Percentiles rank a stretch among this genome's conserved stretches.
phyloP scores from a whole-genome alignment of 1,140 invertebrate species.

The Homalodisca vitripennis region DNA sequence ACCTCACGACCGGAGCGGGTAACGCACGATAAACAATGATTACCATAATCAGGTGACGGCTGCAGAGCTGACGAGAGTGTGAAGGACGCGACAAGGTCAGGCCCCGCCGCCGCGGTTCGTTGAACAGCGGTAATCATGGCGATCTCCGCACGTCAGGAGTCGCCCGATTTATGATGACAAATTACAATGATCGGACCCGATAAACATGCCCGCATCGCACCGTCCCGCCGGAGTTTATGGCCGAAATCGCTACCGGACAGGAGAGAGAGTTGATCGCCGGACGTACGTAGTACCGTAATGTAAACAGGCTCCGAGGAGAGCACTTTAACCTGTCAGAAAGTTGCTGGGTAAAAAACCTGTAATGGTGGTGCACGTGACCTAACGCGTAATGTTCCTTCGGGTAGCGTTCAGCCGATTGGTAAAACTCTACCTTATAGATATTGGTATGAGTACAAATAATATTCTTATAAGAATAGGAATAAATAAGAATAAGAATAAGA shows the following conservation, averaged over 20 bases:
- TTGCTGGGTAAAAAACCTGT: too few relatives aligned
- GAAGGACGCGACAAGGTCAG: constrained; percentile 10
- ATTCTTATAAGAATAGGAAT: too few relatives aligned
- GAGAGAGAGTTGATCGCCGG: neutral
- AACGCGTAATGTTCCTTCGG: too few relatives aligned
- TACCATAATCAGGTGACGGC: constrained; percentile 16
- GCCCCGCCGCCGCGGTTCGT: constrained; percentile 6
- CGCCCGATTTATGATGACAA: constrained; percentile 23
- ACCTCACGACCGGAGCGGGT: too few relatives aligned
- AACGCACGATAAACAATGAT: constrained; percentile 6
- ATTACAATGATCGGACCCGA: constrained; percentile 21
- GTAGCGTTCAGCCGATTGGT: too few relatives aligned
- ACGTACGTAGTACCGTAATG: neutral
- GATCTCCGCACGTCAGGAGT: constrained; percentile 4
- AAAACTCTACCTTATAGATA: too few relatives aligned
- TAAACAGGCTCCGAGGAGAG: neutral
- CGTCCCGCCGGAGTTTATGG: neutral
- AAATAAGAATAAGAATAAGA: too few relatives aligned
- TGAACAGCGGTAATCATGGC: neutral
- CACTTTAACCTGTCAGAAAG: too few relatives aligned
- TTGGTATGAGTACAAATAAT: too few relatives aligned
- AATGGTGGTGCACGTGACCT: too few relatives aligned
- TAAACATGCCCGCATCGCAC: constrained; percentile 2
- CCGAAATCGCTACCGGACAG: constrained; percentile 7
- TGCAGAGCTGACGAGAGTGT: too few relatives aligned